Evolutionary conservation across 2,888 invertebrate species (phyloP), one percentile per base, ranked within the genome.

Genomic region (Perdita meconis): DNA sequence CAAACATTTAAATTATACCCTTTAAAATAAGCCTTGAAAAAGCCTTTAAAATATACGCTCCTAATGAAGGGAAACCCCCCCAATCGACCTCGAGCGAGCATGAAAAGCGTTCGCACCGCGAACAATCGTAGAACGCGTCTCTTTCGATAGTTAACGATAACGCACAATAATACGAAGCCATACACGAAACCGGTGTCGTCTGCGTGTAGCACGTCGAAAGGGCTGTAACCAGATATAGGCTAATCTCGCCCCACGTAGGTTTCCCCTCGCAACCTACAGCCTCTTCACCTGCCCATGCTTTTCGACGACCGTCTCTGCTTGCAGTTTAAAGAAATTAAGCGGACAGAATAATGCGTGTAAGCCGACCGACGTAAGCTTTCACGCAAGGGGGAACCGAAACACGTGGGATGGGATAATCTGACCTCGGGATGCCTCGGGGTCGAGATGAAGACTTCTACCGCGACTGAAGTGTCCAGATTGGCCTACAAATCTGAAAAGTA

Each of bases 151-250:
- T 65, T 47, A 51, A 50, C 75, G 75, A 78, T 75, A 78, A 81
- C 67, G 67, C 69, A 73, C 65, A 72, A 76, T 57, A 75, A 78
- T 71, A 61, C 13, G 88, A 87, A 88, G 85, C 87, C 88, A 30
- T 87, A 88, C 59, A 50, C 60, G 63, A 42, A 60, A 51, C 60
- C 10, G 60, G 59, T 67, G 70, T 69, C 63, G 71, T 56, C 73
- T 56, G 36, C 68, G 61, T 61, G 75, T 83, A 65, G 64, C 40
- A 78, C 74, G 82, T 73, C 76, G 83, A 88, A 86, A 81, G 84
- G 82, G 78, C 66, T 83, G 88, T 88, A 89, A 89, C 86, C 78
- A 72, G 88, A 89, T 89, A 88, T 84, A 85, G 83, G 83, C 81
- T 87, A 88, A 88, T 88, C 88, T 81, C 68, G 67, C 56, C 50